Percentiles rank a stretch among this genome's conserved stretches.
Conservation (phyloP, 2,113 vertebrate species). For the Oryzias melastigma region DNA sequence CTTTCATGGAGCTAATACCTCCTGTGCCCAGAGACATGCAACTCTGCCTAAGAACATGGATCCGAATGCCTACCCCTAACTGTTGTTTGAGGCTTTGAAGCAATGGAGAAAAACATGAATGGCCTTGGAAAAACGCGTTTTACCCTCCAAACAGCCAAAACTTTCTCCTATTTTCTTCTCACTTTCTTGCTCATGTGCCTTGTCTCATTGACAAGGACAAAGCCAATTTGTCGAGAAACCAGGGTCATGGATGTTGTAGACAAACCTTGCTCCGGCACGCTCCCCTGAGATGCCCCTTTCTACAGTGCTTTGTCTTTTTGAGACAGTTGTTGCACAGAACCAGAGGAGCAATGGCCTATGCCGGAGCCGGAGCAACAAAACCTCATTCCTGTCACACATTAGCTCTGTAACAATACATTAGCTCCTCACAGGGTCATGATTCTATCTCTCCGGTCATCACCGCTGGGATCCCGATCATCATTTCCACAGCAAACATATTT, state of each 20-base stretch:
- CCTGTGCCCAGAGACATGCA: slow-evolving; percentile 80
- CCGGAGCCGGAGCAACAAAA: slow-evolving; percentile 47
- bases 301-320: slow-evolving; percentile 74
- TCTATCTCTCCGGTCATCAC: slow-evolving; percentile 67
- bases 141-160: slow-evolving; percentile 14
- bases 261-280: slow-evolving; percentile 64
- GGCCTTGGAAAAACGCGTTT: neutral
- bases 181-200: slow-evolving; percentile 26
- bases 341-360: slow-evolving; percentile 37
- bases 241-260: slow-evolving; percentile 69
- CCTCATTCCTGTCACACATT: slow-evolving; percentile 70
- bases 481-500: slow-evolving; percentile 64
- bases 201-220: slow-evolving; percentile 77
- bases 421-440: slow-evolving; percentile 68
- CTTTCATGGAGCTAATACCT: slow-evolving; percentile 94
- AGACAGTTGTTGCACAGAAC: slow-evolving; percentile 70
- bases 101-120: slow-evolving; percentile 9
- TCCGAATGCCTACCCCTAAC: slow-evolving; percentile 65
- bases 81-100: slow-evolving; percentile 34
- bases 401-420: slow-evolving; percentile 73
- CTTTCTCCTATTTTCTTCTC: slow-evolving; percentile 42
- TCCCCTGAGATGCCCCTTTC: slow-evolving; percentile 70
- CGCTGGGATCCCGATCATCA: slow-evolving; percentile 66
- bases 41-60: slow-evolving; percentile 67
- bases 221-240: slow-evolving; percentile 77